Base-by-base conservation (phyloP, 2,113 vertebrate species). In the Elanus axillaris region DNA sequence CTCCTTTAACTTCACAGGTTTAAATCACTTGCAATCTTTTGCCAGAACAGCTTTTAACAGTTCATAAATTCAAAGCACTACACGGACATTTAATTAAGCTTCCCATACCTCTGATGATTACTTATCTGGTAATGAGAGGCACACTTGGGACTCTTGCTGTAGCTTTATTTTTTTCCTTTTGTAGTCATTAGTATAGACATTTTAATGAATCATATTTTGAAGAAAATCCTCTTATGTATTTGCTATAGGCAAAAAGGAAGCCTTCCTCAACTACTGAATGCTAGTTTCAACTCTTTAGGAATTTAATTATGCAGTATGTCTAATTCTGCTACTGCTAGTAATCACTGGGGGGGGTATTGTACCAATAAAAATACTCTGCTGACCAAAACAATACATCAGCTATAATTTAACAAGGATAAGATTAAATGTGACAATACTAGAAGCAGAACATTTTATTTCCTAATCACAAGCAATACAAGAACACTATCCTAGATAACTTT, bases 121-220 rank as follows among this genome's bases (percentile, higher is more conserved):
- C 87, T 95, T 95, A 91, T 95, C 87, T 91, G 69, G 16, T 81
- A 96, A 96, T 60, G 84, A 96, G 96, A 91, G 48, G 90, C 67
- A 96, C 40, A 7, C 62, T 9, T 67, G 90, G 87, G 91, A 94
- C 43, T 68, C 87, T 40, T 22, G 22, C 80, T 78, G 71, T 40
- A 93, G 85, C 47, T 73, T 48, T 77, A 36, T 66, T 91, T 68
- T 68, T 87, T 84, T 31, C 38, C 47, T 88, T 94, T 91, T 85
- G 84, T 94, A 91, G 47, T 96, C 71, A 91, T 93, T 85, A 91
- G 64, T 75, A 85, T 4, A 88, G 81, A 85, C 48, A 88, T 82
- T 87, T 90, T 95, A 95, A 96, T 87, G 66, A 95, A 81, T 81
- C 64, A 40, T 84, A 91, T 91, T 96, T 95, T 71, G 68, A 87